phyloP scores from a whole-genome alignment of 2,113 vertebrate genomes.

The Chamaetylas fuelleborni region DNA sequence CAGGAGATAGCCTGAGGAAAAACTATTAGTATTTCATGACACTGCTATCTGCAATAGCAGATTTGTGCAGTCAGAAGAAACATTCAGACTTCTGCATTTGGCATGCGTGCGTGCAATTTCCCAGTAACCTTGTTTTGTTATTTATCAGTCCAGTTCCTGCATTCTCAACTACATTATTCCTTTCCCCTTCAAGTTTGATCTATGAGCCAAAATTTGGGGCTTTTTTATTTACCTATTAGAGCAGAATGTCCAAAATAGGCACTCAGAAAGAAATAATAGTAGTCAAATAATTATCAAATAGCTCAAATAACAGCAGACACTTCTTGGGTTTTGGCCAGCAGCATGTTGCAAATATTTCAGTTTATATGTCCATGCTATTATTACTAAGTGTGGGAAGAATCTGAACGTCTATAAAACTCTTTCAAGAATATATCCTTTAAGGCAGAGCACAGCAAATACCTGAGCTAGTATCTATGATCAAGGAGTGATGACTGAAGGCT shows the following conservation, averaged over 20 bases:
- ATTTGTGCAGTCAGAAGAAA: not conserved
- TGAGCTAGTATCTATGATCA: not conserved
- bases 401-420: not conserved
- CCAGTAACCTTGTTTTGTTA: not conserved
- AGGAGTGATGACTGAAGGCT: not conserved
- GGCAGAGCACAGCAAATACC: not conserved
- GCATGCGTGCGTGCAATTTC: not conserved
- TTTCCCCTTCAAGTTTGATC: not conserved
- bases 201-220: fast-evolving
- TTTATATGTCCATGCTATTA: not conserved
- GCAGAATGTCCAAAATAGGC: not conserved
- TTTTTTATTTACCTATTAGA: not conserved
- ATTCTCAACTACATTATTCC: not conserved
- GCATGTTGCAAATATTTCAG: not conserved
- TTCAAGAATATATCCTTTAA: not conserved
- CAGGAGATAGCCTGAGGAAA: not conserved
- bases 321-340: not conserved
- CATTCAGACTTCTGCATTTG: not conserved
- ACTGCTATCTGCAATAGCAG: not conserved
- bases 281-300: not conserved
- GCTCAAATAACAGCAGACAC: not conserved
- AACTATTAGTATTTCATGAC: not conserved
- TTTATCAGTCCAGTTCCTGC: not conserved
- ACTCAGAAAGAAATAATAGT: not conserved
- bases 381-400: not conserved